A percentile compares a stretch with the other conserved stretches of the same genome.
Conservation (phyloP, 2,797 vertebrate species). For the Mormyrus proboscirostris region DNA sequence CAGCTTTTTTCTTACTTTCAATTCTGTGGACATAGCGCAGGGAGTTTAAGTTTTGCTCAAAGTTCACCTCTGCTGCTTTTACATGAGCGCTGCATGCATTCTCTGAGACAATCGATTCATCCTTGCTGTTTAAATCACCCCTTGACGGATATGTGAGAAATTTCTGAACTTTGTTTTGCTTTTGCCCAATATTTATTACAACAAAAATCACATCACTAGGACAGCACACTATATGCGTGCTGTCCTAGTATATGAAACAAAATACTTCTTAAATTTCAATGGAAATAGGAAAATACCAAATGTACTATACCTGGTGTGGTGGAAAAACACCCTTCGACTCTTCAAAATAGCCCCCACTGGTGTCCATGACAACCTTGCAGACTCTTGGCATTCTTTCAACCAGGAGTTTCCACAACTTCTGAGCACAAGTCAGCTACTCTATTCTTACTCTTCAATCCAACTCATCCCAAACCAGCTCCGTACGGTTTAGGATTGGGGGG, state of each 20-base stretch:
- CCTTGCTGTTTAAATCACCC: too few species aligned
- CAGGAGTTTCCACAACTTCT: not conserved
- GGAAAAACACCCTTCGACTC: not conserved
- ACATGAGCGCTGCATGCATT: not conserved
- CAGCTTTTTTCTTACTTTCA: not conserved
- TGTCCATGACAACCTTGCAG: not conserved
- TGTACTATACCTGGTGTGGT: not conserved
- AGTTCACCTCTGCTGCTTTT: not conserved
- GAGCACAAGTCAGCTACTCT: not conserved
- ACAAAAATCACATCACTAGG: not conserved
- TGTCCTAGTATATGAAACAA: not conserved
- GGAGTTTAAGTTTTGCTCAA: not conserved
- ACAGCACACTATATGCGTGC: not conserved
- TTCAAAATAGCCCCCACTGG: not conserved
- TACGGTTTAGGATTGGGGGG: not conserved
- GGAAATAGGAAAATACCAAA: not conserved
- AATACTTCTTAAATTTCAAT: not conserved
- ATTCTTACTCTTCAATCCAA: not conserved
- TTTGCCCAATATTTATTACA: not conserved
- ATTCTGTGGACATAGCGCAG: not conserved
- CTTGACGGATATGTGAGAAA: not conserved
- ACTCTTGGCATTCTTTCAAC: not conserved
- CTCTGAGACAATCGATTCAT: not conserved
- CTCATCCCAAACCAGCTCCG: not conserved
- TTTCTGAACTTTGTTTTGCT: not conserved